Evolutionary conservation across 2,797 vertebrate species (phyloP).

Genomic region (Poeciliopsis paucimaculata): DNA sequence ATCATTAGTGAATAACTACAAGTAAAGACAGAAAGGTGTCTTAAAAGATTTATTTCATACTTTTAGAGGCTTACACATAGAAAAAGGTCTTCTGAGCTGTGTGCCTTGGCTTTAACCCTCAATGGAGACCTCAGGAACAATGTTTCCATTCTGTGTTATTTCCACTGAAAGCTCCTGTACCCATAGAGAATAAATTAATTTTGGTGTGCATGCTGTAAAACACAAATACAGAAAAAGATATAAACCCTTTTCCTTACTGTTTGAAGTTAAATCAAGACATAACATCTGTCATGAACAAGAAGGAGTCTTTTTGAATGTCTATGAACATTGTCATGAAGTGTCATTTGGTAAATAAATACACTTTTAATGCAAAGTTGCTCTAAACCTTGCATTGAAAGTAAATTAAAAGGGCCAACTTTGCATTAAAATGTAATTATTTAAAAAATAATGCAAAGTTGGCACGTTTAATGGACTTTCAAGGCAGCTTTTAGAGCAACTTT

Average conservation of each 20-base stretch:
- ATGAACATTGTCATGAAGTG: too few relatives aligned
- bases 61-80: conserved; percentile 49
- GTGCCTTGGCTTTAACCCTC: conserved; percentile 61
- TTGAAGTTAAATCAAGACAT: neutral
- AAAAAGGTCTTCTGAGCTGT: conserved; percentile 39
- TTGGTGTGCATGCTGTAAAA: conserved; percentile 1
- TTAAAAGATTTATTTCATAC: neutral
- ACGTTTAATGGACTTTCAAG: too few relatives aligned
- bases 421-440: too few relatives aligned
- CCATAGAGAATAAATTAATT: conserved; percentile 2
- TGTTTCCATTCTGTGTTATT: conserved; percentile 65
- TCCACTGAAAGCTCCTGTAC: conserved; percentile 67
- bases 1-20: neutral
- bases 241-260: neutral
- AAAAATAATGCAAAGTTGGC: too few relatives aligned
- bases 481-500: too few relatives aligned
- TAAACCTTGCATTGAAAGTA: too few relatives aligned
- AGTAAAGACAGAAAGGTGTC: neutral
- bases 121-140: conserved; percentile 69
- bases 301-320: too few relatives aligned
- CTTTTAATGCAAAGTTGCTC: too few relatives aligned
- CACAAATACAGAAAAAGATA: neutral
- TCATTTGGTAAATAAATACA: too few relatives aligned
- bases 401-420: too few relatives aligned
- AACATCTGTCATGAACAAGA: too few relatives aligned